These are phyloP conservation scores for Vidua chalybeata DNA, from an alignment of 2,113 vertebrate genomes.

Conservation along the genomic window DNA sequence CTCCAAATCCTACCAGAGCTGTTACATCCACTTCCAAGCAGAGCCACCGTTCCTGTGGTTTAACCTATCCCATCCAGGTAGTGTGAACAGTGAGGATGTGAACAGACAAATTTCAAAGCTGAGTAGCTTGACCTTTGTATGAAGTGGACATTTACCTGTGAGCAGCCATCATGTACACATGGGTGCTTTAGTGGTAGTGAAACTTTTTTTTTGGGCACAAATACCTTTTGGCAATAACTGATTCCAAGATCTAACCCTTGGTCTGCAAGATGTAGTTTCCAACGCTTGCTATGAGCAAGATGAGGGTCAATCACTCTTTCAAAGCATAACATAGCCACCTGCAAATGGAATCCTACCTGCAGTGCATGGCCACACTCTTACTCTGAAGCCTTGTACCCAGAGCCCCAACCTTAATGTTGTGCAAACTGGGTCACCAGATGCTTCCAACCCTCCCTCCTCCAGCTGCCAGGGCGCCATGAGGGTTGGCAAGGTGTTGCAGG, in stretches of 20 bases:
- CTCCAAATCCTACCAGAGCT: background rate
- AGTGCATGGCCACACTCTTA: background rate
- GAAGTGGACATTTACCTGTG: background rate
- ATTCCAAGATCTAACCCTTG: background rate
- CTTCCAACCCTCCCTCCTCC: background rate
- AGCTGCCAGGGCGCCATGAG: background rate
- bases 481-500: fast-evolving
- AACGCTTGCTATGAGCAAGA: background rate
- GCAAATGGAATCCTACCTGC: background rate
- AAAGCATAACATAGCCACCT: background rate
- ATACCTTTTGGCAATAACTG: background rate
- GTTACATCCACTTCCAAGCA: background rate
- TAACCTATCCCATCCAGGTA: background rate
- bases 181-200: background rate
- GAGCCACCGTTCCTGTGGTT: background rate
- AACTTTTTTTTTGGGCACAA: background rate
- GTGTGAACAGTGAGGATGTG: background rate
- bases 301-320: background rate
- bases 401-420: background rate
- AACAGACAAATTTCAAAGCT: background rate
- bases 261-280: background rate
- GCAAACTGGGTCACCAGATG: background rate
- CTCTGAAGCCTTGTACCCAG: background rate
- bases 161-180: background rate
- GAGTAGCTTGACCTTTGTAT: background rate